These are phyloP conservation scores for Penaeus japonicus DNA, from an alignment of 1,140 invertebrate species.

Conservation along the genomic window DNA sequence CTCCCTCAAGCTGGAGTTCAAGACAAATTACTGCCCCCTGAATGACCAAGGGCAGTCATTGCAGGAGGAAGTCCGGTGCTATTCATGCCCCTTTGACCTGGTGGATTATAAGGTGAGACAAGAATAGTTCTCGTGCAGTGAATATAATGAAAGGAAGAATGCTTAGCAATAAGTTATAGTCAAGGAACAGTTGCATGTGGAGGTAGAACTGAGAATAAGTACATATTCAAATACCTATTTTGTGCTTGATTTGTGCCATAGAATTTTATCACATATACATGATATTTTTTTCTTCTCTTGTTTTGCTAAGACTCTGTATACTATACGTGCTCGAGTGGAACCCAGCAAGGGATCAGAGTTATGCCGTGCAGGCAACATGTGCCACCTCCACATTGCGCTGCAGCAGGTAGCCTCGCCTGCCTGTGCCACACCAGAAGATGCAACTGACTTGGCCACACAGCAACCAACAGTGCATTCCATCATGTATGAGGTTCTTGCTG, in stretches of 20 bases:
- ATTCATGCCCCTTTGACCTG: slow-evolving; percentile 66
- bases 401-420: slow-evolving; percentile 55
- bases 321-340: slow-evolving; percentile 81
- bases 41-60: slow-evolving; percentile 65
- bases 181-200: slow-evolving; percentile 50
- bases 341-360: slow-evolving; percentile 83
- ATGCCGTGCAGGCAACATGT: slow-evolving; percentile 87
- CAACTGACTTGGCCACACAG: not conserved
- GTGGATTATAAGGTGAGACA: slow-evolving; percentile 71
- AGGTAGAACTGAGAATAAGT: slow-evolving; percentile 11
- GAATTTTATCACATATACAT: not conserved
- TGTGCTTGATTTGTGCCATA: not conserved
- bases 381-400: slow-evolving; percentile 81
- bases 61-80: slow-evolving; percentile 63
- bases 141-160: not conserved
- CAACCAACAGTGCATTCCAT: slow-evolving; percentile 67
- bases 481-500: slow-evolving; percentile 92
- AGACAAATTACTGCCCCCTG: slow-evolving; percentile 71
- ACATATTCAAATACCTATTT: not conserved
- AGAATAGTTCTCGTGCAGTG: not conserved
- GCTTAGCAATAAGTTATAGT: not conserved
- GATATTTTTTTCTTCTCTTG: not conserved
- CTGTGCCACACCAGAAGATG: not conserved
- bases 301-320: slow-evolving; percentile 77
- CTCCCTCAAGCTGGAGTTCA: slow-evolving; percentile 73